phyloP scores from a whole-genome alignment of 2,888 invertebrate genomes.

The Nycteola revayana region DNA sequence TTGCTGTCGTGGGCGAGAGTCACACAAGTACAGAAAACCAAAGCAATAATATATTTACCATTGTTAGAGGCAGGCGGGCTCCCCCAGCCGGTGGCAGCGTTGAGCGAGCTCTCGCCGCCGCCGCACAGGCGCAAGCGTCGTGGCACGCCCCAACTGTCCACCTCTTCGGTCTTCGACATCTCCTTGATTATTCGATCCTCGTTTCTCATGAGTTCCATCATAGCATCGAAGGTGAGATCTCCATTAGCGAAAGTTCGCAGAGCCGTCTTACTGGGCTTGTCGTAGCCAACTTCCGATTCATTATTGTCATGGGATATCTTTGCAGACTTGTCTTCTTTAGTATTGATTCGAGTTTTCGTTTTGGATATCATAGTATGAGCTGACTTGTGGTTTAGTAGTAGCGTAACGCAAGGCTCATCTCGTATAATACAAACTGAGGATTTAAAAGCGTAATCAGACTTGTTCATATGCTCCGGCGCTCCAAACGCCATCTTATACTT shows the following conservation, averaged over 20 bases:
- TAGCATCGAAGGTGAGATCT: conserved; percentile 74
- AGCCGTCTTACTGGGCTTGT: conserved; percentile 45
- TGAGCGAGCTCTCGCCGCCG: conserved; percentile 91
- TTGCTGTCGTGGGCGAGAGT: no score
- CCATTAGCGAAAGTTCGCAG: conserved; percentile 70
- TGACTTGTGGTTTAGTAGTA: conserved; percentile 70
- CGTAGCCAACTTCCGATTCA: conserved; percentile 51
- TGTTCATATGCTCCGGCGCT: conserved; percentile 82
- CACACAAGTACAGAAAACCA: no score
- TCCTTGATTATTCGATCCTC: conserved; percentile 54
- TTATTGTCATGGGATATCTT: conserved; percentile 78
- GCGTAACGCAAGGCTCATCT: conserved; percentile 77
- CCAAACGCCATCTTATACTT: conserved; percentile 80
- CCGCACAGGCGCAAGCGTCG: conserved; percentile 85
- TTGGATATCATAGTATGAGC: conserved; percentile 67
- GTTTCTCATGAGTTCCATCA: conserved; percentile 65
- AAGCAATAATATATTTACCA: conserved; percentile 59
- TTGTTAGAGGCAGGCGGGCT: conserved; percentile 87
- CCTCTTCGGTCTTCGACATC: conserved; percentile 41
- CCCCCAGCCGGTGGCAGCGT: conserved; percentile 90
- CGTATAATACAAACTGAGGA: conserved; percentile 81
- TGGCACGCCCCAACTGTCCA: conserved; percentile 83
- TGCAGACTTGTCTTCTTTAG: conserved; percentile 60
- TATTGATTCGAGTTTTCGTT: conserved; percentile 69
- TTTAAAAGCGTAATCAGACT: conserved; percentile 84